These are phyloP conservation scores for Aphelocoma californica DNA, from an alignment of 2,797 vertebrate genomes.

Conservation along the genomic window DNA sequence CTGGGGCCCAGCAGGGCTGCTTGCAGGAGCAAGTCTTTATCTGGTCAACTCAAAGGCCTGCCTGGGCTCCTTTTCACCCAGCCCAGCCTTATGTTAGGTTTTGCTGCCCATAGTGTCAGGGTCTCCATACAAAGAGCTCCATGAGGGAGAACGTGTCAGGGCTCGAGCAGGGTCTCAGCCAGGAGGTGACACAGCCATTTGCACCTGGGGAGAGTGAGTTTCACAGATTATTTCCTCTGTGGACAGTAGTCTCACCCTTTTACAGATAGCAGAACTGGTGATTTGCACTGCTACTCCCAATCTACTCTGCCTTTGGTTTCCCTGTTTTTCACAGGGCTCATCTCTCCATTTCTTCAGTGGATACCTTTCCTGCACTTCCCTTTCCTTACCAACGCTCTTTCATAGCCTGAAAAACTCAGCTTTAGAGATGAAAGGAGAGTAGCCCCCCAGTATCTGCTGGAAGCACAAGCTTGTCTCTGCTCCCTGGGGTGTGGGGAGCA, in stretches of 20 bases:
- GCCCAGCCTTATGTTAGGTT: background rate
- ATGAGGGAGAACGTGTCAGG: accelerated
- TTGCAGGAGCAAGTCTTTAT: background rate
- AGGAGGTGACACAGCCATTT: background rate
- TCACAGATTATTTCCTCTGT: background rate
- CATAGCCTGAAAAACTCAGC: background rate
- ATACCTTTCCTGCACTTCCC: background rate
- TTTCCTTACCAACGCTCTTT: background rate
- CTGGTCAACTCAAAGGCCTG: background rate
- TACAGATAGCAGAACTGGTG: background rate
- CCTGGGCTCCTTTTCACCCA: background rate
- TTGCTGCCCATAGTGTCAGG: background rate
- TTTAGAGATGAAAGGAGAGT: background rate
- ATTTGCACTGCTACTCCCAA: background rate
- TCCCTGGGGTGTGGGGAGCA: accelerated
- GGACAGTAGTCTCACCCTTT: background rate
- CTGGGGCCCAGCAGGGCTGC: background rate
- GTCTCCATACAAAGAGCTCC: background rate
- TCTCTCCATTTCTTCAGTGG: background rate
- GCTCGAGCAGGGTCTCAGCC: background rate
- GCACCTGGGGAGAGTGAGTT: accelerated
- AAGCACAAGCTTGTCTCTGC: background rate
- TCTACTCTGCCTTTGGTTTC: background rate
- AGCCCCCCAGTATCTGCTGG: background rate
- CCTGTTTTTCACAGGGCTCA: background rate